Base-by-base conservation (phyloP, 2,113 vertebrate species). In the Rhinopomastus cyanomelas region DNA sequence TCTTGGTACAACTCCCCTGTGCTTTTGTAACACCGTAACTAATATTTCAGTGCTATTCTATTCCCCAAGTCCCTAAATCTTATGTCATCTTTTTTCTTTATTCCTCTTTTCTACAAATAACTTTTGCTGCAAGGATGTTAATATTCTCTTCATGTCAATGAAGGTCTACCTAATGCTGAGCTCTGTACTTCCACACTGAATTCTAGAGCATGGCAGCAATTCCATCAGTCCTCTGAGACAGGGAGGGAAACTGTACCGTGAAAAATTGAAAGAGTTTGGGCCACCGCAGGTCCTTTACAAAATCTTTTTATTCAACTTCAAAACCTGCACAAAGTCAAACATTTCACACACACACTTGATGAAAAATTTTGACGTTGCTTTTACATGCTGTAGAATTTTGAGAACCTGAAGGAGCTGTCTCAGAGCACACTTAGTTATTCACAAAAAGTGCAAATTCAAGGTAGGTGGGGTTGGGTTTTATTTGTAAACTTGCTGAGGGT, bases 1-100 rank as follows among this genome's bases (percentile, higher is more conserved):
- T 90, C 81, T 84, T 73, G 55, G 22, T 93, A 69, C 36, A 90
- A 55, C 20, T 90, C 87, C 51, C 57, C 81, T 75, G 87, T 85
- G 78, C 51, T 92, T 90, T 84, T 68, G 32, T 32, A 84, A 84
- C 46, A 79, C 46, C 9, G 3, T 64, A 78, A 79, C 46, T 68
- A 93, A 68, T 81, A 93, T 88, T 88, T 75, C 80, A 91, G 25
- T 16, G 61, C n/a, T 93, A 8, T 8, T 3, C 32, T 89, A 46
- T 26, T 79, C 84, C 62, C 29, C 29, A 68, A 73, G 59, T 66
- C 53, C 9, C 29, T n/a, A 85, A 48, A 61, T 81, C 36, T 84
- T 66, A 42, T 65, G 68, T 65, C 0, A 2, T 18, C 8, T 59
- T 42, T 11, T 27, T 32, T n/a, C 19, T 16, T 26, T 12, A 8